Conservation (phyloP, 2,888 invertebrate species). For the Sisyra nigra region DNA sequence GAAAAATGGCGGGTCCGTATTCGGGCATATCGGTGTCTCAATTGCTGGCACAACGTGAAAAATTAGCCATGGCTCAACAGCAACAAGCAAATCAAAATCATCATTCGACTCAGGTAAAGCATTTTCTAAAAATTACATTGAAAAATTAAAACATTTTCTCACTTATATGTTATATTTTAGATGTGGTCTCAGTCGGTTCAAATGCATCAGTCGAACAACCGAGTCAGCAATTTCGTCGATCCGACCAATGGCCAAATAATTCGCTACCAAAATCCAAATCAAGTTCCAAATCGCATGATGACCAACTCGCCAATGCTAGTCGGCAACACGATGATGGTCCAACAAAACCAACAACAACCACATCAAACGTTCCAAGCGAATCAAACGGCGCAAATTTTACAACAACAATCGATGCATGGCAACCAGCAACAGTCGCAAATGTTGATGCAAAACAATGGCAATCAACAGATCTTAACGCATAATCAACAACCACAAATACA, state of each 20-base stretch:
- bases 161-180: slow-evolving; percentile 14
- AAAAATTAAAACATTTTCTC: slow-evolving; percentile 5
- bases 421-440: slow-evolving; percentile 12
- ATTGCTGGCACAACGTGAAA: slow-evolving; percentile 46
- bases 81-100: slow-evolving; percentile 22
- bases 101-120: slow-evolving; percentile 19
- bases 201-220: slow-evolving; percentile 11
- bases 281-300: slow-evolving; percentile 20
- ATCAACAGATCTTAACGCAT: slow-evolving; percentile 10
- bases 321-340: slow-evolving; percentile 18
- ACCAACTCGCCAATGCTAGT: slow-evolving; percentile 14
- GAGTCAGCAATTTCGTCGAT: slow-evolving; percentile 12
- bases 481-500: slow-evolving; percentile 16
- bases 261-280: slow-evolving; percentile 21
- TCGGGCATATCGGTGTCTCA: slow-evolving; percentile 47
- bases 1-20: slow-evolving; percentile 40
- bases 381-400: slow-evolving; percentile 18
- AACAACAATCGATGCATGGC: slow-evolving; percentile 15
- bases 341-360: slow-evolving; percentile 15
- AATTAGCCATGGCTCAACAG: slow-evolving; percentile 34
- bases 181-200: slow-evolving; percentile 16
- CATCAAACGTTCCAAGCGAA: slow-evolving; percentile 18
- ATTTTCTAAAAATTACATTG: slow-evolving; percentile 1
- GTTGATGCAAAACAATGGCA: slow-evolving; percentile 11
- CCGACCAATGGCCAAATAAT: slow-evolving; percentile 20